phyloP scores from a whole-genome alignment of 1,140 invertebrate genomes.

The Caenorhabditis remanei region DNA sequence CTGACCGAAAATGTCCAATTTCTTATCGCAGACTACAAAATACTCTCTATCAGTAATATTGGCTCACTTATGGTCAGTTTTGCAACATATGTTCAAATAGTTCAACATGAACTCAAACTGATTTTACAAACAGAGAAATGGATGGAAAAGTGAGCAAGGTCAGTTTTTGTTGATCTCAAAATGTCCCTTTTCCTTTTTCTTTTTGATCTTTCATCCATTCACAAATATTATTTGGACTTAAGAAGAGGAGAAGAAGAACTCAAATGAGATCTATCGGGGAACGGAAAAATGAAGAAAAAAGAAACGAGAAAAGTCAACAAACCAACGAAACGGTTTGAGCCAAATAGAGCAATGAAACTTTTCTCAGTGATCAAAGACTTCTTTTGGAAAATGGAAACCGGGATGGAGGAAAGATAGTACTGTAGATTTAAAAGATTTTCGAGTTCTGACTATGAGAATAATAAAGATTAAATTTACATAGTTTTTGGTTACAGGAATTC shows the following conservation, averaged over 20 bases:
- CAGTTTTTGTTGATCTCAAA: conserved; percentile 7
- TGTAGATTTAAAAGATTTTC: too few species aligned
- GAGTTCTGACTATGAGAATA: too few species aligned
- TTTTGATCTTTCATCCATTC: conserved; percentile 9
- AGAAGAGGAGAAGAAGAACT: background rate
- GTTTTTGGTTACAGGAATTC: too few species aligned
- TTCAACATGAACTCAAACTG: background rate
- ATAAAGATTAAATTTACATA: too few species aligned
- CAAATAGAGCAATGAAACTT: background rate
- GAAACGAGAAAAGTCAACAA: conserved; percentile 19
- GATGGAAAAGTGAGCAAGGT: background rate
- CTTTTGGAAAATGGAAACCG: background rate
- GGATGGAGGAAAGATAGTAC: background rate
- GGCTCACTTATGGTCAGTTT: background rate
- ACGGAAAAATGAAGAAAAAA: background rate
- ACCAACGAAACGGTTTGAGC: conserved; percentile 24
- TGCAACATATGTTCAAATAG: background rate
- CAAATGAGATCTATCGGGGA: background rate
- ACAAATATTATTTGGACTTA: conserved; percentile 1
- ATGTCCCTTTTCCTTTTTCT: background rate
- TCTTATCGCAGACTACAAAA: conserved; percentile 14
- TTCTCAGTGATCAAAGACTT: background rate
- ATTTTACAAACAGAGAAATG: background rate
- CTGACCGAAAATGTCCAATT: background rate
- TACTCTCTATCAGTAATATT: background rate